Evolutionary conservation across 2,797 vertebrate genomes (phyloP).

Genomic region (Coregonus sp.): DNA sequence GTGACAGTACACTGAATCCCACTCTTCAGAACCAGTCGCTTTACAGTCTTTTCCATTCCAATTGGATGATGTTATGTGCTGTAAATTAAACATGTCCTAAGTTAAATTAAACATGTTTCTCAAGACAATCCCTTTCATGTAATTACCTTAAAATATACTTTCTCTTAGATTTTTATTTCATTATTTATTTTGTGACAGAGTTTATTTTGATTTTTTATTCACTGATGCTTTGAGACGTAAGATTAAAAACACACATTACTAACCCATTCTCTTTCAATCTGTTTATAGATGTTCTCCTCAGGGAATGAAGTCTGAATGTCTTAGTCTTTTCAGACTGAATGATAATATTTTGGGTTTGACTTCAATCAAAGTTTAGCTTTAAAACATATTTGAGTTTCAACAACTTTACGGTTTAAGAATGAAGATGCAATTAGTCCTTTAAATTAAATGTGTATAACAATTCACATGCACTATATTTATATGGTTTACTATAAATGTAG

Average conservation of each 20-base stretch:
- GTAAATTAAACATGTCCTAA: background rate
- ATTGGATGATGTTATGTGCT: background rate
- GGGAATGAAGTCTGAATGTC: background rate
- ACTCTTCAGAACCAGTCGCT: background rate
- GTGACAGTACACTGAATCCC: background rate
- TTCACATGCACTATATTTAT: no score
- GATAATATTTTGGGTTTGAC: background rate
- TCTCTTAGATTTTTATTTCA: constrained; percentile 1
- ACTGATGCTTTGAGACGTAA: background rate
- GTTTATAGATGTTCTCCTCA: background rate
- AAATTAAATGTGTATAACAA: no score
- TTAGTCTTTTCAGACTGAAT: background rate
- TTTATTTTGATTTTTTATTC: background rate
- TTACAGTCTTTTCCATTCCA: background rate
- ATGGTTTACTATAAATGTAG: no score
- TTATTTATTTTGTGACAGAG: constrained; percentile 3
- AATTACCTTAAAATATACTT: background rate
- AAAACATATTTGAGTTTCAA: background rate
- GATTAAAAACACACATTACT: constrained; percentile 1
- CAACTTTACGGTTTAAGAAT: background rate
- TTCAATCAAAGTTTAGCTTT: background rate
- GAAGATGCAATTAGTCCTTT: background rate
- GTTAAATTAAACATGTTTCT: constrained; percentile 2
- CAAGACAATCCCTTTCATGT: constrained; percentile 6
- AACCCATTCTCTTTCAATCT: background rate